Percentiles rank a stretch among this genome's conserved stretches.
Conservation (phyloP, 2,797 vertebrate genomes). For the Enteromius mattozi region DNA sequence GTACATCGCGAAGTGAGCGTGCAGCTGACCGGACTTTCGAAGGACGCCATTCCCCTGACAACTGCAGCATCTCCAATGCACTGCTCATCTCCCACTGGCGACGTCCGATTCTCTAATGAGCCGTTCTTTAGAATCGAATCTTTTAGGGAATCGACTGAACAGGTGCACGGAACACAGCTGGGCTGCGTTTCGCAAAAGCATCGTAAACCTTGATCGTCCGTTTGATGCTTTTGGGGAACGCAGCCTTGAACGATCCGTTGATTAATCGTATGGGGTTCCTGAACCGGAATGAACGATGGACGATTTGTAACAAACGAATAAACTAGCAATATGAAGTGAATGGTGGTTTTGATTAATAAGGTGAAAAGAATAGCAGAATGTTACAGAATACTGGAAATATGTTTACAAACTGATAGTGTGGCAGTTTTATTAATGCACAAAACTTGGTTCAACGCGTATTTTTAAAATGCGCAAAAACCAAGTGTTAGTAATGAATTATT, state of each 20-base stretch:
- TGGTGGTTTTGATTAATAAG: background rate
- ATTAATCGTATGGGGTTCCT: too few relatives aligned
- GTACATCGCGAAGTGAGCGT: constrained; percentile 24
- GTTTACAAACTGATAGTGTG: background rate
- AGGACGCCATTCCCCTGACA: constrained; percentile 63
- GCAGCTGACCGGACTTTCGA: constrained; percentile 27
- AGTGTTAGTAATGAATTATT: background rate
- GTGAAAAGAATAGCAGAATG: background rate
- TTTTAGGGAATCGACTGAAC: background rate
- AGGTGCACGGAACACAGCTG: background rate
- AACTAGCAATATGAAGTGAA: background rate
- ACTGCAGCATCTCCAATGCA: constrained; percentile 52
- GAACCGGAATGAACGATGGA: background rate
- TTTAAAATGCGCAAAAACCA: background rate
- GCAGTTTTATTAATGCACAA: background rate
- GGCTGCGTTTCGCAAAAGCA: background rate
- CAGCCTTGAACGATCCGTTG: too few relatives aligned
- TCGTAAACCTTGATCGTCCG: background rate
- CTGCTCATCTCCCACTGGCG: background rate
- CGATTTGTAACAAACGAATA: background rate
- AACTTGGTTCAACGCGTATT: background rate
- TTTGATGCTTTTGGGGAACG: background rate
- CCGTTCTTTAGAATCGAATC: constrained; percentile 7
- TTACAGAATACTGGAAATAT: background rate
- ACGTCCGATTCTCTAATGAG: constrained; percentile 30